Evolutionary conservation across 2,113 vertebrate species (phyloP), one percentile per base, ranked within the genome.

Genomic region (Oenanthe melanoleuca): DNA sequence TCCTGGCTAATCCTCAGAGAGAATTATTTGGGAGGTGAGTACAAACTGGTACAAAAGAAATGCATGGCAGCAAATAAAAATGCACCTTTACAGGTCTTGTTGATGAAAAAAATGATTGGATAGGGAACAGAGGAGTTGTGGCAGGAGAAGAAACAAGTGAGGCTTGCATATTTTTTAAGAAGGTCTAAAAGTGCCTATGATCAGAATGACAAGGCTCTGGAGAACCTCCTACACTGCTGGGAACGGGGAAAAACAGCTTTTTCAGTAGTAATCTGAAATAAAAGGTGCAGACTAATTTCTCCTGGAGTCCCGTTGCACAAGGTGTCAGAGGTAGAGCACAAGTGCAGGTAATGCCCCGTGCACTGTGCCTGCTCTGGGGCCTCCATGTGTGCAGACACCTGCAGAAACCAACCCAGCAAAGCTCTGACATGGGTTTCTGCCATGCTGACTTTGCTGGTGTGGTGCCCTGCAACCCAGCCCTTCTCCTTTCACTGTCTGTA

Each of bases 151-250:
- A 89, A 64, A 81, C 40, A 63, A 63, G 55, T 31, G 71, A 92
- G 88, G 40, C 56, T 44, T 80, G 42, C 1, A 2, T 34, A 63
- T 53, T 59, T 70, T 92, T 80, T 78, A 80, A 53, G 87, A 73
- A 94, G 49, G 37, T 65, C 44, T 64, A 56, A 82, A 77, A 91
- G 60, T 34, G 47, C 78, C 49, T 79, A 82, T 87, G 92, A 84
- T 95, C 80, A 93, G 71, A 94, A 80, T 33, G 72, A 83, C 74
- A 95, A 88, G 38, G 65, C 70, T 69, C 69, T 86, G 49, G 67
- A 93, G 80, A 86, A 77, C 59, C 81, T 89, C 78, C 72, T 59
- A 45, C 71, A 34, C 69, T 83, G 80, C 88, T 86, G 78, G 78
- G 64, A 86, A 78, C 42, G 88, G 79, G 29, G 53, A 1, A 6